Base-by-base conservation (phyloP, 2,797 vertebrate genomes). In the Ibycter americanus region DNA sequence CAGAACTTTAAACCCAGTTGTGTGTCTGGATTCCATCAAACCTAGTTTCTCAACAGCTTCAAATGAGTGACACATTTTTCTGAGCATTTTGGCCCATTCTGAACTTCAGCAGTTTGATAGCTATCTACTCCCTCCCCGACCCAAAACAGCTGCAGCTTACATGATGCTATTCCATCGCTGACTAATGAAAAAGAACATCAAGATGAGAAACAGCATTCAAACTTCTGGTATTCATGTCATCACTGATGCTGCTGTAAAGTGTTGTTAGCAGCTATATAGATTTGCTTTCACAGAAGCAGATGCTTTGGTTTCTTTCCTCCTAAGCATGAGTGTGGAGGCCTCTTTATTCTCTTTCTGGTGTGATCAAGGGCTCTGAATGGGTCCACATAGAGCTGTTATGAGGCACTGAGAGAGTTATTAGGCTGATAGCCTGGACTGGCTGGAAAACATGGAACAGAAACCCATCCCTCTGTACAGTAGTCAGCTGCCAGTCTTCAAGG, bases 281-380 rank as follows among this genome's bases (percentile, higher is more conserved):
- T 95, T 81, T 94, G 65, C 81, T 95, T 96, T 96, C 93, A 85
- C 49, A 94, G 72, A 92, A 89, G 77, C 91, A 94, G 95, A 95
- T 87, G 96, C 58, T 76, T 85, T 92, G 22, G 87, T 96, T 81
- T 66, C 42, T 88, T 82, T 90, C 58, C 70, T 94, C 42, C 89
- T 87, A 89, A 89, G 18, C 38, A 59, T 73, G 63, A 52, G 74
- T n/a, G 58, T 54, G 78, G 23, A 91, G 44, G 74, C 26, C 78
- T 93, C 62, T 93, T 93, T 89, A 42, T 67, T 93, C 82, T 86
- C 63, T 96, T 82, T 91, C 66, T 93, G 47, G 27, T 91, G 23
- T 36, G 65, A 95, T 94, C 87, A 73, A 96, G 85, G 31, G 68
- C 46, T 94, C 84, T 93, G 27, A 80, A 83, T 93, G 42, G n/a